Conservation (phyloP, 2,797 vertebrate species). For the Gallinago stenura region DNA sequence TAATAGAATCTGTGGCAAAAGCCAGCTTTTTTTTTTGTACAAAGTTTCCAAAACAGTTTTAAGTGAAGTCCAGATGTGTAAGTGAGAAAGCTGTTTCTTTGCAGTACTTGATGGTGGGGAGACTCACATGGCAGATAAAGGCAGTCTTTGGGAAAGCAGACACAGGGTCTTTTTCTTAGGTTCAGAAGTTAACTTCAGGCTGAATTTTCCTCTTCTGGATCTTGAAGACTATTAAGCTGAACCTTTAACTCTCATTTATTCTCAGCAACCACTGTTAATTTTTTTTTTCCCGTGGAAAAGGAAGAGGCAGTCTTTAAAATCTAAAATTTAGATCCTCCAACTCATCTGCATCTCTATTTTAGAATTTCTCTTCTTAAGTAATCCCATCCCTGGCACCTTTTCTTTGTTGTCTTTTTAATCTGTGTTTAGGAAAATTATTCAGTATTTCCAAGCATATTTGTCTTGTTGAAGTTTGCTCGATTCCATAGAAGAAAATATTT, state of each 20-base stretch:
- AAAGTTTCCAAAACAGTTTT: slow-evolving; percentile 26
- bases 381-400: background rate
- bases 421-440: background rate
- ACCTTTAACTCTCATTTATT: background rate
- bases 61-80: slow-evolving; percentile 14
- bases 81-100: background rate
- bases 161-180: background rate
- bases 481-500: background rate
- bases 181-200: background rate
- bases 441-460: background rate
- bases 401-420: background rate
- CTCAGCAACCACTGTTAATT: background rate
- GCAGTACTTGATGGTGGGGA: background rate
- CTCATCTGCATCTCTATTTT: background rate
- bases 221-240: background rate
- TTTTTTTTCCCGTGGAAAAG: background rate
- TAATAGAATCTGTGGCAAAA: background rate
- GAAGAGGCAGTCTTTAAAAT: background rate
- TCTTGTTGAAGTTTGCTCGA: background rate
- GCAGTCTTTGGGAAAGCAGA: background rate
- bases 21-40: background rate
- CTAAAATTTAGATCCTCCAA: background rate
- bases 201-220: background rate
- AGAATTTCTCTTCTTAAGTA: background rate
- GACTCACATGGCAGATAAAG: background rate